Evolutionary conservation across 2,888 invertebrate species (phyloP), one percentile per base, ranked within the genome.

Genomic region (Dicyrtoma fusca): DNA sequence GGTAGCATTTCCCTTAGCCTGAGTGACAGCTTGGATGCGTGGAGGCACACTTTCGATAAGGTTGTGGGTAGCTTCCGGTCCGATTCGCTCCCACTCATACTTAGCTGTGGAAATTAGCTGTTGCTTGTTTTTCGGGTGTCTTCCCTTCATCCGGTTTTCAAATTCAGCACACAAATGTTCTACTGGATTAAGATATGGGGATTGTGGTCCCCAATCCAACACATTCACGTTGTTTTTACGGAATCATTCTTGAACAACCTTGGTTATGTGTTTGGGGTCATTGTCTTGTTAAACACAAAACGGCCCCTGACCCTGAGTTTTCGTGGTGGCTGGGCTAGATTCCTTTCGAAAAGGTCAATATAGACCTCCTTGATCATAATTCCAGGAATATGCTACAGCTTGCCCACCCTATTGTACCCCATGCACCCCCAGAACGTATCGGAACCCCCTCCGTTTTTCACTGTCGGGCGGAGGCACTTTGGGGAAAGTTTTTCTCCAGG

Each of bases 81-180:
- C 10, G 13, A 45, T 45, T 45, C 13, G 10, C 8, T 8, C 45
- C 45, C 45, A 45, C 13, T 8, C 13, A 11, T 8, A 8, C 45
- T 45, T 45, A 8, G 8, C 10, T 13, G 13, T 45, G 13, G 10
- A 8, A 8, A 11, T 45, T 13, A 45, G 13, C 13, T 45, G 10
- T 11, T 45, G 10, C 45, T 45, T 45, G 13, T 45, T 45, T 45
- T 45, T 45, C 45, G 45, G 45, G 8, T 13, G 45, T 45, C 45
- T 45, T 45, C 45, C 45, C 45, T 8, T 11, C 8, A 45, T 8
- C 13, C 45, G 8, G 8, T 13, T 53, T 17, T 53, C 19, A 10
- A 53, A 8, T 53, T 53, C n/a, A n/a, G 10, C 17, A 10, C 53
- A 53, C 53, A 53, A 10, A 53, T 53, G 53, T 53, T 53, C 53